phyloP scores from a whole-genome alignment of 2,888 invertebrate genomes.

The Morpho deidamia region DNA sequence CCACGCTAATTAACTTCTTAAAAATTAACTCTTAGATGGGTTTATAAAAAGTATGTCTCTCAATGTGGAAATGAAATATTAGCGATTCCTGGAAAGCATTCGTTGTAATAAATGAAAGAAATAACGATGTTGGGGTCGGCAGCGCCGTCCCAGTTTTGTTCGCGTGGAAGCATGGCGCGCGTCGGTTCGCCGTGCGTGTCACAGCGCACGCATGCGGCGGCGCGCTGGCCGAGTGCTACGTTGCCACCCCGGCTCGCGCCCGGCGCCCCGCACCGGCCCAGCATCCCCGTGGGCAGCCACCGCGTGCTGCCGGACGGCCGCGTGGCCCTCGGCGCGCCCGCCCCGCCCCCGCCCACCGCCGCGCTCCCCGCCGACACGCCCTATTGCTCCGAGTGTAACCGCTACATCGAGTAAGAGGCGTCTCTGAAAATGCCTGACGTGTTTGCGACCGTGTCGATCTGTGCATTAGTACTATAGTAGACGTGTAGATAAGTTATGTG shows the following conservation, averaged over 20 bases:
- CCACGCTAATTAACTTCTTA: no score
- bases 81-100: no score
- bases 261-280: slow-evolving; percentile 62
- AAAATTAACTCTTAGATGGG: no score
- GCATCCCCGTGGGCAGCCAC: slow-evolving; percentile 77
- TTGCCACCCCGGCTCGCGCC: slow-evolving; percentile 69
- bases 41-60: no score
- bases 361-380: slow-evolving; percentile 73
- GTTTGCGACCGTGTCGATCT: slow-evolving; percentile 77
- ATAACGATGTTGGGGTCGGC: slow-evolving; percentile 50
- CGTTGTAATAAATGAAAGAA: neutral
- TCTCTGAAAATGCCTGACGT: slow-evolving; percentile 53
- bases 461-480: slow-evolving; percentile 59
- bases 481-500: slow-evolving; percentile 24
- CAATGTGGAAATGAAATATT: no score
- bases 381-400: slow-evolving; percentile 90
- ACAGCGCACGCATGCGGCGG: slow-evolving; percentile 38
- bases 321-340: slow-evolving; percentile 64
- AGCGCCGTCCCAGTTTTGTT: slow-evolving; percentile 82
- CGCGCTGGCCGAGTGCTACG: slow-evolving; percentile 49
- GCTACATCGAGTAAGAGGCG: slow-evolving; percentile 91
- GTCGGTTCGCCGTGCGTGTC: slow-evolving; percentile 81
- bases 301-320: slow-evolving; percentile 70
- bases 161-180: slow-evolving; percentile 87
- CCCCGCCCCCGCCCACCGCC: slow-evolving; percentile 38